Conservation (phyloP, 1,140 invertebrate genomes). For the Panulirus ornatus region DNA sequence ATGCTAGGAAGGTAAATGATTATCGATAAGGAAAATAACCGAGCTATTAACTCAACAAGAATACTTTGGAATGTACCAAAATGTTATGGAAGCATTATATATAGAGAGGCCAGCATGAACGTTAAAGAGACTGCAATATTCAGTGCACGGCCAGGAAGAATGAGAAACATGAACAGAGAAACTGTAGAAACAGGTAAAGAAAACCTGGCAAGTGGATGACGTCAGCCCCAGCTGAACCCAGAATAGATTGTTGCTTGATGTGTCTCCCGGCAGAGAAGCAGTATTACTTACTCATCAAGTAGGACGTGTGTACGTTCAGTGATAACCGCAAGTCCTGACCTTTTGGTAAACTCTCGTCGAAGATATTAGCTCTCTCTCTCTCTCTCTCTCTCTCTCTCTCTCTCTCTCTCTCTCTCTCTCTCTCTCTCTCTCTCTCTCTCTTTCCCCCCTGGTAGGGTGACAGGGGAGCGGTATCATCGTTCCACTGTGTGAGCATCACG, state of each 20-base stretch:
- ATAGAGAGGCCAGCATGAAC: no score
- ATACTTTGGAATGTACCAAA: no score
- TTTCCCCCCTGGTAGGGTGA: not conserved
- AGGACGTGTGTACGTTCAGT: not conserved
- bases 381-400: slow-evolving; percentile 9
- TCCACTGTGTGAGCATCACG: not conserved
- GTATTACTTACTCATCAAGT: not conserved
- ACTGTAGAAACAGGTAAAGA: not conserved
- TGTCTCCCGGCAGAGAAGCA: not conserved
- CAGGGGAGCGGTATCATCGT: not conserved
- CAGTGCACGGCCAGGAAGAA: no score
- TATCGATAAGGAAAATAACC: no score
- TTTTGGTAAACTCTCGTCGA: not conserved
- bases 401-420: slow-evolving; percentile 14
- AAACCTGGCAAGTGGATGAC: not conserved
- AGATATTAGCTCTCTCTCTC: not conserved
- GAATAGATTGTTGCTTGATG: no score
- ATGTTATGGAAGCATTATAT: no score
- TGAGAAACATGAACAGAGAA: no score
- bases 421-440: slow-evolving; percentile 13
- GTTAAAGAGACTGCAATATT: no score
- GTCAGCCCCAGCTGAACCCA: no score
- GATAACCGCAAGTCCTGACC: not conserved
- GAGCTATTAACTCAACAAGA: no score
- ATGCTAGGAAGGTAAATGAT: no score